Evolutionary conservation across 2,797 vertebrate species (phyloP), one percentile per base, ranked within the genome.

Genomic region (Liparis tanakae): DNA sequence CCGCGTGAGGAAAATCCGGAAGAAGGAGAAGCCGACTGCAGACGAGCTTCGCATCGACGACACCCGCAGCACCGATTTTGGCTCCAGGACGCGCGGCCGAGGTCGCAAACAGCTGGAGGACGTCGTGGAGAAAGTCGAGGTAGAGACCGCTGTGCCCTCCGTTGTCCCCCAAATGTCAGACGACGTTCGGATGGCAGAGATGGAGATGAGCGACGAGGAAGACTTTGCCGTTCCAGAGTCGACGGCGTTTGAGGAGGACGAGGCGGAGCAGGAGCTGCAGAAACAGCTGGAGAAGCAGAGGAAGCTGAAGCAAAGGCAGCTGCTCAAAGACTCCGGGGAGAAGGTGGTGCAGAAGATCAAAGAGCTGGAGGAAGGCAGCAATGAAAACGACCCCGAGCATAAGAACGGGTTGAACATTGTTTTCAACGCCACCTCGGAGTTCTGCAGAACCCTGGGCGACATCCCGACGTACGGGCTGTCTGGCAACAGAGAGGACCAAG

Each of bases 401-500:
- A 96, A 82, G 68, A 96, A 94, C 58, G 25, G 25, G 25, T 30
- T 30, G 25, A 93, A 96, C 90, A 98, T 98, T 0, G 95, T 97
- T 30, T 98, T 98, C 78, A 98, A 98, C 0, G 96, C 96, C 88
- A 97, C 96, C 0, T 98, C 97, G 0, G 97, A 98, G 90, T 98
- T 98, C 89, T 98, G 97, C 87, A 95, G 96, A 77, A 97, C 96
- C 0, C 90, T 98, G 14, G 97, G 97, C 4, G 97, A 98, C 81
- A 98, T 98, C 87, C 97, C 97, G 65, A 98, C 97, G 1, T 98
- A 98, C 0, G 96, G 97, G 22, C 90, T 96, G 68, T 97, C 97
- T 0, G 97, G 97, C 37, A 98, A 98, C 93, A 87, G 96, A 18
- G 96, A 97, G 83, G 97, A 98, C 84, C 96, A 97, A 84, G 96